These are phyloP conservation scores for Odocoileus hemionus DNA, from an alignment of 2,113 vertebrate species.

Conservation along the genomic window DNA sequence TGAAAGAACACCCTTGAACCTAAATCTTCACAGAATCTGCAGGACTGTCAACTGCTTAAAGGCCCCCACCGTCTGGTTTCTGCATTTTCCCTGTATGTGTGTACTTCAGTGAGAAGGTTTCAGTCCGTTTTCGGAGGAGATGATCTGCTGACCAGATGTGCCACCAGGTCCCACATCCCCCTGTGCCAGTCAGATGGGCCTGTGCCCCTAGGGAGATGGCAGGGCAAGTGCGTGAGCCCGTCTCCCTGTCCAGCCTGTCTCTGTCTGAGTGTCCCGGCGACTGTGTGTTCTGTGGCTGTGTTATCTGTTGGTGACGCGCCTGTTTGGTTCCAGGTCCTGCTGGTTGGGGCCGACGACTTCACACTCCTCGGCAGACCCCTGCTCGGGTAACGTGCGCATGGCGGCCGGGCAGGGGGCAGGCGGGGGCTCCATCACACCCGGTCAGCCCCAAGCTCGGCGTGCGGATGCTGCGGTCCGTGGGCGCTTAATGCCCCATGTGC, in stretches of 20 bases:
- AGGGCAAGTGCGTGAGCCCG: too few species aligned
- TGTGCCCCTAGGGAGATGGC: background rate
- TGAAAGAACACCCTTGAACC: background rate
- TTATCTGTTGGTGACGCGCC: background rate
- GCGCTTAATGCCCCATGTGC: rapidly evolving
- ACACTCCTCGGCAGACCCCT: slow-evolving; percentile 87
- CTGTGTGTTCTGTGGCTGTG: background rate
- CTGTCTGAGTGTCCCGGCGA: rapidly evolving
- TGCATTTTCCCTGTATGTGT: rapidly evolving
- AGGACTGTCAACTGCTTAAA: rapidly evolving
- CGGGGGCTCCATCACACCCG: rapidly evolving
- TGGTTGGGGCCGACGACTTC: slow-evolving; percentile 88
- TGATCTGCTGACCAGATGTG: background rate
- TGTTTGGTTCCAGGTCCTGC: slow-evolving; percentile 81
- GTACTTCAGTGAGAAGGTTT: background rate
- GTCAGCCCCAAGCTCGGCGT: rapidly evolving
- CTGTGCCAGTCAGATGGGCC: background rate
- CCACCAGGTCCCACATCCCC: background rate
- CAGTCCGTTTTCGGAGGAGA: background rate
- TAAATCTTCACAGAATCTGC: rapidly evolving
- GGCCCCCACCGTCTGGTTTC: rapidly evolving
- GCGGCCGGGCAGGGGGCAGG: rapidly evolving
- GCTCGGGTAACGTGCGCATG: slow-evolving; percentile 79
- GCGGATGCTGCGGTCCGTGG: rapidly evolving
- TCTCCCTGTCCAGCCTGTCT: background rate